Base-by-base conservation (phyloP, 2,113 vertebrate species). In the Amblyopsis rosae region DNA sequence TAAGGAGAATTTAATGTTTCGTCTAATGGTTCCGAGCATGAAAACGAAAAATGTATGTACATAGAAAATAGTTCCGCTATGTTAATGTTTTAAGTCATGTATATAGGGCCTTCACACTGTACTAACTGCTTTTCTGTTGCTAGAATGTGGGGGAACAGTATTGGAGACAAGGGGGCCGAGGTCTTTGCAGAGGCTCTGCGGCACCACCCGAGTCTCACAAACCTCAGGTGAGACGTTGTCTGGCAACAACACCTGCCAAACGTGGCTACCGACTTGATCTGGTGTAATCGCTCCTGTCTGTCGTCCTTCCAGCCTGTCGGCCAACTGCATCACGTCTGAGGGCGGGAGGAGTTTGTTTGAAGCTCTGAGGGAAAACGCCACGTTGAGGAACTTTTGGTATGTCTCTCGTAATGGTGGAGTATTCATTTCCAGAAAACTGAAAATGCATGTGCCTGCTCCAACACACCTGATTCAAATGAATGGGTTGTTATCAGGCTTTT, bases 141-240 rank as follows among this genome's bases (percentile, higher is more conserved):
- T 86, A 99, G 96, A 57, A 98, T 99, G 97, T 99, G 97, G 97
- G 97, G 97, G 8, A 99, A 99, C 83, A 87, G 81, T 1, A 92
- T 99, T 0, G 95, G 96, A 1, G 96, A 99, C 0, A 93, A 95
- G 82, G 97, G 96, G 10, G 97, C 97, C 1, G 88, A 90, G 48
- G 96, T 95, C 0, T 99, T 99, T 4, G 96, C 95, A 0, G 94
- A 94, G 60, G 95, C 96, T 15, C 68, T 99, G 85, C 93, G 82
- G 87, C 90, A 95, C 80, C 96, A 99, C 73, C 92, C 94, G 2
- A 92, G 67, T 0, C 67, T 99, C 46, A 92, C 90, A 33, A 94
- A 94, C 0, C 92, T 99, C 74, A 99, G 97, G 97, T 97, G 48
- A 82, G 66, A 69, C 4, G 11, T 10, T 5, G 12, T 0, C 17